phyloP scores from a whole-genome alignment of 2,888 invertebrate species.

The Aphrophora alni region DNA sequence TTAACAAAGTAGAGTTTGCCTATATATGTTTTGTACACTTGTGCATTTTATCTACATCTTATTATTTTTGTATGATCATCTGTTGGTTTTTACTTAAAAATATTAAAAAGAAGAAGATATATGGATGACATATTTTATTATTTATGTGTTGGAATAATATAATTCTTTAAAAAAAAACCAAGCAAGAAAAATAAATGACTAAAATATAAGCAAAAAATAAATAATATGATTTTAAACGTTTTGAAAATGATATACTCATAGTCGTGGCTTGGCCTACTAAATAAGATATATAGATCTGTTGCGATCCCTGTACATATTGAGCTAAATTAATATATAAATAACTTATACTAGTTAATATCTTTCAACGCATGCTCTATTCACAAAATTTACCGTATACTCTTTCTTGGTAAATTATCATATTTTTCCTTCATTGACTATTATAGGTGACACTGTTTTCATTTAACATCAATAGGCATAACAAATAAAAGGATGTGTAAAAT shows the following conservation, averaged over 20 bases:
- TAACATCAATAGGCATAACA: neutral
- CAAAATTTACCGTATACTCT: neutral
- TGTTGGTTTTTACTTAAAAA: neutral
- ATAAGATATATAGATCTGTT: neutral
- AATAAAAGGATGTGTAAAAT: neutral
- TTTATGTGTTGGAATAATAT: neutral
- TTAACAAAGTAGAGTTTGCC: neutral
- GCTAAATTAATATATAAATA: neutral
- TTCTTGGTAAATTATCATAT: neutral
- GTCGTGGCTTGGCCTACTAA: neutral
- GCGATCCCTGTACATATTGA: neutral
- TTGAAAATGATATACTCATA: neutral
- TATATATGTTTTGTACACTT: neutral
- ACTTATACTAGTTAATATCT: neutral
- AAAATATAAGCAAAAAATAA: too few species aligned
- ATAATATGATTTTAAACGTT: too few species aligned
- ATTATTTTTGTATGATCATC: neutral
- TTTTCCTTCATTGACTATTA: too few species aligned
- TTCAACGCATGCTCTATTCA: neutral
- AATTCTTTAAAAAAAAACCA: neutral
- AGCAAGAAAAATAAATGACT: too few species aligned
- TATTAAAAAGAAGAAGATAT: neutral
- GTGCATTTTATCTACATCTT: neutral
- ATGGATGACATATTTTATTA: neutral
- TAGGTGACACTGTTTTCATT: too few species aligned